A percentile compares a stretch with the other conserved stretches of the same genome.
phyloP scores from a whole-genome alignment of 2,797 vertebrate genomes.

The Crocidura indochinensis region DNA sequence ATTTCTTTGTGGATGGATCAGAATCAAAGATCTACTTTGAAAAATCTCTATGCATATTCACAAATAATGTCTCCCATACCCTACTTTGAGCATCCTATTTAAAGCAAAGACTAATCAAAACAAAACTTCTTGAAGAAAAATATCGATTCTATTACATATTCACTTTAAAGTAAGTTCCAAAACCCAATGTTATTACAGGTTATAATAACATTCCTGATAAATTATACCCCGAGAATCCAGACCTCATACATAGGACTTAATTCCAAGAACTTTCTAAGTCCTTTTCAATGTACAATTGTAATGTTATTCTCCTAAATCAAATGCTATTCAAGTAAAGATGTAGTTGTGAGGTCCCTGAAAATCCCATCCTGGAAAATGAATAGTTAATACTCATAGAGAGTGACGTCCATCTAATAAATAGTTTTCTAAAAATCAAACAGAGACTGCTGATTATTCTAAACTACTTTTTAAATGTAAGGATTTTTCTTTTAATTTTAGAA shows the following conservation, averaged over 20 bases:
- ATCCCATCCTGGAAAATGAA: not conserved
- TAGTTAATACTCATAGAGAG: not conserved
- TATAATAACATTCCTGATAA: not conserved
- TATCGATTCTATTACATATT: not conserved
- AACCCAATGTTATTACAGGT: not conserved
- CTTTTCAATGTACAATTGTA: not conserved
- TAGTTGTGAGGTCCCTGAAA: not conserved
- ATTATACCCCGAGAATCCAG: not conserved
- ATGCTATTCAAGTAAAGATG: not conserved
- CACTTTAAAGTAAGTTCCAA: not conserved
- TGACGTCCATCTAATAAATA: constrained; percentile 16
- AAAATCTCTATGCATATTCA: not conserved
- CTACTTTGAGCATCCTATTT: not conserved
- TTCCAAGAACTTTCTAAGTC: not conserved
- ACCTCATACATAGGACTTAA: not conserved
- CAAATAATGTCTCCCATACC: not conserved
- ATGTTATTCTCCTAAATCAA: not conserved
- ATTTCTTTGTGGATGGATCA: not conserved
- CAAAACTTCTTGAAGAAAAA: constrained; percentile 45
- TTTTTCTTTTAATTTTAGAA: constrained; percentile 67
- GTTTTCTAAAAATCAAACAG: constrained; percentile 72
- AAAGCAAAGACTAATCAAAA: constrained; percentile 37
- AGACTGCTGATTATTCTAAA: constrained; percentile 63
- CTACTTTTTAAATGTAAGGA: constrained; percentile 62
- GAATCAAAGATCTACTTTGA: not conserved